Evolutionary conservation across 1,140 invertebrate species (phyloP).

Genomic region (Tetramorium alpestre): DNA sequence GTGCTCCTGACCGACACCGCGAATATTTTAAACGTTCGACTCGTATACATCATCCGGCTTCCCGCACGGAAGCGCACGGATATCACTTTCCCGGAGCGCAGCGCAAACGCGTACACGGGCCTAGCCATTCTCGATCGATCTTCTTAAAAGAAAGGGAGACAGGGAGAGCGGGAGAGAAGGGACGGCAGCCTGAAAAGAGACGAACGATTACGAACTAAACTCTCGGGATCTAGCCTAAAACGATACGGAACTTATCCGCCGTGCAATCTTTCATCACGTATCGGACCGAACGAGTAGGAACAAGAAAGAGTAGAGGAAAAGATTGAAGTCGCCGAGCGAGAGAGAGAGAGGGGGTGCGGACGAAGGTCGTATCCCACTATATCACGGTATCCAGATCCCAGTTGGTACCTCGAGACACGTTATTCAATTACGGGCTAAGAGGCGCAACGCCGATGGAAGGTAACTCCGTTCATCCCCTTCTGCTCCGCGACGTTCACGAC

Average conservation of each 20-base stretch:
- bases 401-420: slow-evolving; percentile 76
- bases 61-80: background rate
- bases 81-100: background rate
- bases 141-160: background rate
- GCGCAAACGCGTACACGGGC: background rate
- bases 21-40: slow-evolving; percentile 54
- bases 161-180: too few relatives aligned
- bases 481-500: slow-evolving; percentile 64
- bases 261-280: slow-evolving; percentile 63
- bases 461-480: slow-evolving; percentile 69
- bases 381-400: slow-evolving; percentile 75
- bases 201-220: slow-evolving; percentile 35
- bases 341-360: slow-evolving; percentile 22
- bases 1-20: slow-evolving; percentile 26
- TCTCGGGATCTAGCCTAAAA: slow-evolving; percentile 39
- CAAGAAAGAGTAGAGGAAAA: slow-evolving; percentile 48
- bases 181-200: background rate
- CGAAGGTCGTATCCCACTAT: slow-evolving; percentile 68
- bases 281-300: slow-evolving; percentile 46
- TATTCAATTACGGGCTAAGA: slow-evolving; percentile 83
- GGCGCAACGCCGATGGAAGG: slow-evolving; percentile 75
- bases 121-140: background rate
- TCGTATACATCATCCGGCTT: slow-evolving; percentile 22
- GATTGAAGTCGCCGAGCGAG: slow-evolving; percentile 61
- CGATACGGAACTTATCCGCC: slow-evolving; percentile 28